Conservation (phyloP, 2,888 invertebrate species). For the Alentia gelatinosa region DNA sequence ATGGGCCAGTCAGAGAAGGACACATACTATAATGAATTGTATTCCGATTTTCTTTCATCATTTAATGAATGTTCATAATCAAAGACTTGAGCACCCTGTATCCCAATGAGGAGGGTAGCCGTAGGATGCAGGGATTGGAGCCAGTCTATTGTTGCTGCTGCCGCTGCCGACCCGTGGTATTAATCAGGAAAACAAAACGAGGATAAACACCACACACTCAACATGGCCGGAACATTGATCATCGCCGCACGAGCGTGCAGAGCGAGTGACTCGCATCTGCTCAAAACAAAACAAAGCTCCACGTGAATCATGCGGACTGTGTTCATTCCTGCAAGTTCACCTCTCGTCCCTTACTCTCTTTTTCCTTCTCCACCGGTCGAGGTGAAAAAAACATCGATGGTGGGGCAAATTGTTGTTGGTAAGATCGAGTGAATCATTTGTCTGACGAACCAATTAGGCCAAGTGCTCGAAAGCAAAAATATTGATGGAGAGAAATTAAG, state of each 20-base stretch:
- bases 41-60: too few species aligned
- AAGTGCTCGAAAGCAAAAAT: background rate
- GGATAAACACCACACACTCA: background rate
- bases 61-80: background rate
- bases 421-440: background rate
- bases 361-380: background rate
- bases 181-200: background rate
- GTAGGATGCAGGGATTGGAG: too few species aligned
- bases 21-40: too few species aligned
- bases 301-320: background rate
- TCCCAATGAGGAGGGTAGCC: too few species aligned
- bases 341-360: background rate
- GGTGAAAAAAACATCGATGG: background rate
- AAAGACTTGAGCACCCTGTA: too few species aligned
- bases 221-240: background rate
- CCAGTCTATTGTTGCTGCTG: background rate
- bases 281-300: background rate
- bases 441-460: background rate
- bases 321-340: background rate
- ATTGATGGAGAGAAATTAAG: constrained; percentile 1
- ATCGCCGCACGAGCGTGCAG: background rate
- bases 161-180: background rate
- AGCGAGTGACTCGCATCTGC: background rate
- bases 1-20: too few species aligned
- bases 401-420: background rate